Conservation (phyloP, 2,888 invertebrate genomes). For the Escarpia spicata region DNA sequence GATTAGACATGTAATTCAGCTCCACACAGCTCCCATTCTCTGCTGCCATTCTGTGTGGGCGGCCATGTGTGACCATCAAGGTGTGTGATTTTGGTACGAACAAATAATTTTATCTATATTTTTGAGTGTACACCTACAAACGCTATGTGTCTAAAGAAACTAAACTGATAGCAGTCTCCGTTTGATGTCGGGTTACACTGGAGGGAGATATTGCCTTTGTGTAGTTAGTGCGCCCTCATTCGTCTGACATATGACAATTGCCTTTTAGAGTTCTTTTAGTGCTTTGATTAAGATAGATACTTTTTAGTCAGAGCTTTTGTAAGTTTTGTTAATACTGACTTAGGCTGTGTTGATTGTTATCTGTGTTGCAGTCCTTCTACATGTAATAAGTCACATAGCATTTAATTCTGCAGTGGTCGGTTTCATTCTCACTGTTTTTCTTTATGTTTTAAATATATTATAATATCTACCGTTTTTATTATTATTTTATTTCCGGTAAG, state of each 20-base stretch:
- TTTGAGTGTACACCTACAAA: neutral
- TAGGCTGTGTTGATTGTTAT: neutral
- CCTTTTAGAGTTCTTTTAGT: neutral
- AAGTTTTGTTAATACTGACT: neutral
- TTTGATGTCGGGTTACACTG: neutral
- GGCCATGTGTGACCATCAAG: neutral
- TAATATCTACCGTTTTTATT: no score
- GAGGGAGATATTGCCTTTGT: neutral
- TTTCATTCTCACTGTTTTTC: no score
- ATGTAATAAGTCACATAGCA: no score
- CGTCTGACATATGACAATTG: neutral
- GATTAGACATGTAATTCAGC: neutral
- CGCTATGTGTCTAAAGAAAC: neutral
- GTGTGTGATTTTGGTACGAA: neutral
- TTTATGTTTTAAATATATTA: no score
- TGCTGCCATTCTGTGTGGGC: neutral
- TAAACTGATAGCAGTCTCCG: neutral
- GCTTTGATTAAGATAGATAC: neutral
- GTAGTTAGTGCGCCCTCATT: neutral
- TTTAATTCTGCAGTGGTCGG: no score
- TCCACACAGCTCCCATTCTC: neutral
- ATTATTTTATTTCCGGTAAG: no score
- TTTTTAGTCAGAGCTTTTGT: neutral
- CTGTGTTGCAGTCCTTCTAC: neutral
- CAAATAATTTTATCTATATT: neutral